These are phyloP conservation scores for Idaea dimidiata DNA, from an alignment of 2,888 invertebrate species.

Conservation along the genomic window DNA sequence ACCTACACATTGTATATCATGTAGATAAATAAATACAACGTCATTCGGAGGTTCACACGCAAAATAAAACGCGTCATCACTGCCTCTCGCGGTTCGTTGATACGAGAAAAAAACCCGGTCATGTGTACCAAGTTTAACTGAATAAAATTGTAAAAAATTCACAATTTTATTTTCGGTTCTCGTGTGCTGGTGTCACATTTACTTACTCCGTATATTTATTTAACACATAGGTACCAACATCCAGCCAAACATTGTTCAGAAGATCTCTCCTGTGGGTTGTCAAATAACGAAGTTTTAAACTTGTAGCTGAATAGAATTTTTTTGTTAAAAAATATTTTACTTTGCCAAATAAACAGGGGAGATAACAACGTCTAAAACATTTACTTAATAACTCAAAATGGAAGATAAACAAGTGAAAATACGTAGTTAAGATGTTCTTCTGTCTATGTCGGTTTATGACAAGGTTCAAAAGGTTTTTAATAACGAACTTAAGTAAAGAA, in stretches of 20 bases:
- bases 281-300: background rate
- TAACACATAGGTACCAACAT: background rate
- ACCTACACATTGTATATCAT: slow-evolving; percentile 31
- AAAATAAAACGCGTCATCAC: slow-evolving; percentile 49
- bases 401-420: background rate
- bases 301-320: background rate
- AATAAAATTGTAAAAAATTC: slow-evolving; percentile 27
- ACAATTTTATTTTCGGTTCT: slow-evolving; percentile 9
- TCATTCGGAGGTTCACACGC: slow-evolving; percentile 34
- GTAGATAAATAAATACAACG: slow-evolving; percentile 40
- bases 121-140: slow-evolving; percentile 31
- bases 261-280: background rate
- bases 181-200: background rate
- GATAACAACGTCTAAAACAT: background rate
- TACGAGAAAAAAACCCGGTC: slow-evolving; percentile 32
- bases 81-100: slow-evolving; percentile 30
- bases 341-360: background rate
- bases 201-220: background rate
- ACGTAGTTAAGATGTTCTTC: background rate
- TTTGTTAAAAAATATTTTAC: background rate
- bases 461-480: background rate
- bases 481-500: background rate
- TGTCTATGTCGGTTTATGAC: background rate
- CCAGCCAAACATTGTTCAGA: background rate
- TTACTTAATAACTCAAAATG: slow-evolving; percentile 3